Base-by-base conservation (phyloP, 92 coral and sea anemone species). In the Blastomussa wellsi region DNA sequence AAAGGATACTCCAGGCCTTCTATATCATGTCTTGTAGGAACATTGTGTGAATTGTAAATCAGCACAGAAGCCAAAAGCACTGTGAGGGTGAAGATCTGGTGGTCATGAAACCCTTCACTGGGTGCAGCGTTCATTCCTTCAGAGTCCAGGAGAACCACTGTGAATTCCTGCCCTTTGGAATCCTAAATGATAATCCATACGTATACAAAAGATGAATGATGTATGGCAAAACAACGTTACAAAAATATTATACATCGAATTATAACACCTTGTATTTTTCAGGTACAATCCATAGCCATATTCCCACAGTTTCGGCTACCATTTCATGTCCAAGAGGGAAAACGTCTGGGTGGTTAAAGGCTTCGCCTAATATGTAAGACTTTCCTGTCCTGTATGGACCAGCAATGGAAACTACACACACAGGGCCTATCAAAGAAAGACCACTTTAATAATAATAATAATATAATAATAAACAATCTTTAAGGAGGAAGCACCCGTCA, bases 261-360 rank as follows among this genome's bases (percentile, higher is more conserved):
- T 24, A 3, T 10, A 14, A 29, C 22, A 76, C 88, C 98, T 67
- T 72, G 37, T 52, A 72, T 55, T 80, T 87, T 82, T 80, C 26
- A 14, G 88, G 91, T 14, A 82, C 95, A 66, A 83, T 87, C 95
- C 94, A 92, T 88, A 92, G 39, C 98, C 98, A 94, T 64, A 94
- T 94, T 2, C 98, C 98, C 88, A 92, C 88, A 17, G 98, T 94
- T 83, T 94, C 92, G 19, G 98, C 91, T 44, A 79, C 90, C 88
- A 94, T 57, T 52, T 39, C 41, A 72, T 94, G 98, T 11, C 98
- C 98, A 29, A 94, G 83, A 53, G 87, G 89, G 79, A 93, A 93
- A 13, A 92, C 88, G 0, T 44, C 31, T 3, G 82, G 82, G 22
- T 84, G 88, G 36, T 84, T 28, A 49, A 84, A 84, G 11, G 82